Percentiles rank a stretch among this genome's conserved stretches.
These are phyloP conservation scores for Aspidoscelis tigris DNA, from an alignment of 2,113 vertebrate species.

Conservation along the genomic window DNA sequence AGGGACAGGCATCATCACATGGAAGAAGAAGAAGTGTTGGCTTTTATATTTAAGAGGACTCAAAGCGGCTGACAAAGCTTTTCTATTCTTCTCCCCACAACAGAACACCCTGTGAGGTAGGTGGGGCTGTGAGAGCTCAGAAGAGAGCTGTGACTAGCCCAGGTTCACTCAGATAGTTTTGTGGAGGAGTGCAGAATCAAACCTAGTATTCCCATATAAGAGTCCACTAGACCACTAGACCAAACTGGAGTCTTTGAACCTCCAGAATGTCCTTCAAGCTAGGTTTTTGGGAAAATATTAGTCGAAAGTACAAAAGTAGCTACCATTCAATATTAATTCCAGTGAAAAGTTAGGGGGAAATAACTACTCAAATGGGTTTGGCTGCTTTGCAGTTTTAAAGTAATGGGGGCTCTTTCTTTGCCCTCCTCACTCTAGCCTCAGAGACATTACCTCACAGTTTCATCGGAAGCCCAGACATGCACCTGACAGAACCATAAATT, in stretches of 20 bases:
- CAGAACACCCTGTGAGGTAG: too few relatives aligned
- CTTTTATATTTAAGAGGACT: too few relatives aligned
- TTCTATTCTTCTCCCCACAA: too few relatives aligned
- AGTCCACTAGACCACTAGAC: not conserved
- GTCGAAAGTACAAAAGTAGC: conserved; percentile 13
- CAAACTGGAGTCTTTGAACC: not conserved
- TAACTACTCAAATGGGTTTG: conserved; percentile 48
- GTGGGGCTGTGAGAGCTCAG: too few relatives aligned
- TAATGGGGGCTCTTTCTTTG: conserved; percentile 27
- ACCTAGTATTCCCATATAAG: too few relatives aligned
- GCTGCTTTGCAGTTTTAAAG: conserved; percentile 46
- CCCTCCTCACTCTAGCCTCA: conserved; percentile 54
- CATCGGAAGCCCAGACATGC: conserved; percentile 71
- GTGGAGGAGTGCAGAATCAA: too few relatives aligned
- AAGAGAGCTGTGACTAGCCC: too few relatives aligned
- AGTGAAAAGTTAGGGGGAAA: not conserved
- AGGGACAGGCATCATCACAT: not conserved
- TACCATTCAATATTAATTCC: not conserved
- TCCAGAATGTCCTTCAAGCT: not conserved
- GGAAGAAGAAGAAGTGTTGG: too few relatives aligned
- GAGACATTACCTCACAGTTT: conserved; percentile 77
- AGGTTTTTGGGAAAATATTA: conserved; percentile 11
- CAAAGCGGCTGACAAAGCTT: too few relatives aligned
- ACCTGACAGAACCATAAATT: conserved; percentile 72
- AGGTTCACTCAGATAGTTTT: too few relatives aligned